A percentile compares a stretch with the other conserved stretches of the same genome.
phyloP scores from a whole-genome alignment of 2,113 vertebrate species.

The Lasiurus borealis region DNA sequence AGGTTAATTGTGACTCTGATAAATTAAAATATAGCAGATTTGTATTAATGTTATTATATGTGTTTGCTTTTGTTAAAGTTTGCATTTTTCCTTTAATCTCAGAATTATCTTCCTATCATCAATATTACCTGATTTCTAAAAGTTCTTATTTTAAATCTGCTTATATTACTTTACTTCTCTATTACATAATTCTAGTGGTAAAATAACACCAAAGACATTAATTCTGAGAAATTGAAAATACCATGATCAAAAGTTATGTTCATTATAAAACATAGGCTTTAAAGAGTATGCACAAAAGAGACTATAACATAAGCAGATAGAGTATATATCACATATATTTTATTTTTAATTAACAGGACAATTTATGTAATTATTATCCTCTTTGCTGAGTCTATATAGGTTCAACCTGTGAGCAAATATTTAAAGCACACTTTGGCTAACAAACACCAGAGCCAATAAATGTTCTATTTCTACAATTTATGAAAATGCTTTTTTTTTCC shows the following conservation, averaged over 20 bases:
- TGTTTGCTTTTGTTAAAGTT: background rate
- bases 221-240: background rate
- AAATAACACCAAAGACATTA: background rate
- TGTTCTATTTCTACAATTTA: background rate
- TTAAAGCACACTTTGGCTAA: background rate
- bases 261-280: background rate
- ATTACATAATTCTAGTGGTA: background rate
- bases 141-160: background rate
- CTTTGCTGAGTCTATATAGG: background rate
- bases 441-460: background rate
- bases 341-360: constrained; percentile 18
- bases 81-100: background rate
- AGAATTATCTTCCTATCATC: background rate
- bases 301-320: background rate
- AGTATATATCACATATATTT: background rate
- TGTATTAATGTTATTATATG: background rate
- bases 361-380: background rate
- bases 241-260: background rate
- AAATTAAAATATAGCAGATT: background rate
- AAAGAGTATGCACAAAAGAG: background rate
- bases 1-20: background rate
- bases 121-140: background rate
- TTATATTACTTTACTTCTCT: background rate
- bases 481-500: background rate
- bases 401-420: background rate